These are phyloP conservation scores for Karalla daura DNA, from an alignment of 2,797 vertebrate species.

Conservation along the genomic window DNA sequence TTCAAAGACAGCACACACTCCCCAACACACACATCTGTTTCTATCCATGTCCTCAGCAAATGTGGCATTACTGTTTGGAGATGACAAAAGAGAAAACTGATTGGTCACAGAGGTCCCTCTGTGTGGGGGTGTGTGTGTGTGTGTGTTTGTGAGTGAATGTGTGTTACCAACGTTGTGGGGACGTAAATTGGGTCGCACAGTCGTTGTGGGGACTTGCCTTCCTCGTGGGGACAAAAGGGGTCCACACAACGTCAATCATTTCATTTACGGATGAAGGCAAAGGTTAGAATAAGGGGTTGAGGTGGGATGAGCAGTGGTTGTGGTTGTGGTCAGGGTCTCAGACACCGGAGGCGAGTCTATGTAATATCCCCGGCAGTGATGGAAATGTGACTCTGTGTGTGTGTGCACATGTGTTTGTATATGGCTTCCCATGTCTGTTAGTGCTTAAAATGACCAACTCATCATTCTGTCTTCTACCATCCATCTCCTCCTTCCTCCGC, in stretches of 20 bases:
- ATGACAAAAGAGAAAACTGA: conserved; percentile 54
- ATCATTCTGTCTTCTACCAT: conserved; percentile 65
- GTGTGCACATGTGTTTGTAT: conserved; percentile 1
- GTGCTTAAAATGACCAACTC: conserved; percentile 72
- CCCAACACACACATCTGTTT: conserved; percentile 59
- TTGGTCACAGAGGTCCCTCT: conserved; percentile 61
- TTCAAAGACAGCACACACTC: conserved; percentile 17
- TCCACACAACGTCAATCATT: no score
- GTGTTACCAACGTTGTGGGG: not conserved
- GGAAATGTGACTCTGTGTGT: not conserved
- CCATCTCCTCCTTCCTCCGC: conserved; percentile 51
- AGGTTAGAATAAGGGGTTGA: no score
- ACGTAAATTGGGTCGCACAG: no score
- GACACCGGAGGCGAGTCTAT: not conserved
- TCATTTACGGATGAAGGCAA: no score
- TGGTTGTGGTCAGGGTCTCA: not conserved
- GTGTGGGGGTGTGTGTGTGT: conserved; percentile 27
- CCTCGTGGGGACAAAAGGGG: no score
- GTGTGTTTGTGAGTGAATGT: conserved; percentile 9
- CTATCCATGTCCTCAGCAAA: conserved; percentile 36
- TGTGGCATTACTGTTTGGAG: conserved; percentile 51
- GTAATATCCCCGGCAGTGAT: not conserved
- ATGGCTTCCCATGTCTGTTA: conserved; percentile 48
- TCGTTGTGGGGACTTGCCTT: no score
- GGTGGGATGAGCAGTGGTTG: no score